Evolutionary conservation across 2,888 invertebrate genomes (phyloP).

Genomic region (Melieria crassipennis): DNA sequence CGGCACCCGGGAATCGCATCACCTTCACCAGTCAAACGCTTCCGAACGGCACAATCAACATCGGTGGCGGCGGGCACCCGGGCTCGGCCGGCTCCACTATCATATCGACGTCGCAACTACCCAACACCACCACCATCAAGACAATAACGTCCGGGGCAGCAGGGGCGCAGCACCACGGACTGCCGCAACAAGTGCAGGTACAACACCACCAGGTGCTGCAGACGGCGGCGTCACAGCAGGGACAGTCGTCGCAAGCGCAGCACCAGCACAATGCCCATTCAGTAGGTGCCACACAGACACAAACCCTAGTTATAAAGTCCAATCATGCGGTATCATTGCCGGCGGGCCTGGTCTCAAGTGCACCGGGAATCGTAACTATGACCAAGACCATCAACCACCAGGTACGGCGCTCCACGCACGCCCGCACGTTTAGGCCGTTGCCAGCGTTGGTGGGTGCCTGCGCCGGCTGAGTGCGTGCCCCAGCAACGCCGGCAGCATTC

Average conservation of each 20-base stretch:
- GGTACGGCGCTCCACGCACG: conserved; percentile 51
- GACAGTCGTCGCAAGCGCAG: conserved; percentile 48
- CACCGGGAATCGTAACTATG: conserved; percentile 74
- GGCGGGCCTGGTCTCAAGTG: conserved; percentile 68
- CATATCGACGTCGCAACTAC: conserved; percentile 68
- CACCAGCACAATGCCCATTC: conserved; percentile 53
- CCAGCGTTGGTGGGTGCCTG: no score
- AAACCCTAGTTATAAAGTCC: conserved; percentile 67
- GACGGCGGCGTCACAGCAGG: conserved; percentile 43
- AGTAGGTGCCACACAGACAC: conserved; percentile 66
- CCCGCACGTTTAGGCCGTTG: not conserved
- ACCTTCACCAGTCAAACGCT: conserved; percentile 73
- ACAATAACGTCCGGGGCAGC: conserved; percentile 59
- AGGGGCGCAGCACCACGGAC: conserved; percentile 54
- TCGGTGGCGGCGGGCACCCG: conserved; percentile 64
- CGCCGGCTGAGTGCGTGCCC: no score
- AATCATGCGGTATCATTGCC: conserved; percentile 68
- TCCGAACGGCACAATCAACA: conserved; percentile 77
- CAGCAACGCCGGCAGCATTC: no score
- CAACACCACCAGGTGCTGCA: conserved; percentile 51
- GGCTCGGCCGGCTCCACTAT: conserved; percentile 53
- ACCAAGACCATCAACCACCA: conserved; percentile 69
- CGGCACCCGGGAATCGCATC: conserved; percentile 68
- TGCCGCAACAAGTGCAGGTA: conserved; percentile 57
- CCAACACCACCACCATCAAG: conserved; percentile 65